Conservation (phyloP, 2,888 invertebrate genomes). For the Chrysomela aeneicollis region DNA sequence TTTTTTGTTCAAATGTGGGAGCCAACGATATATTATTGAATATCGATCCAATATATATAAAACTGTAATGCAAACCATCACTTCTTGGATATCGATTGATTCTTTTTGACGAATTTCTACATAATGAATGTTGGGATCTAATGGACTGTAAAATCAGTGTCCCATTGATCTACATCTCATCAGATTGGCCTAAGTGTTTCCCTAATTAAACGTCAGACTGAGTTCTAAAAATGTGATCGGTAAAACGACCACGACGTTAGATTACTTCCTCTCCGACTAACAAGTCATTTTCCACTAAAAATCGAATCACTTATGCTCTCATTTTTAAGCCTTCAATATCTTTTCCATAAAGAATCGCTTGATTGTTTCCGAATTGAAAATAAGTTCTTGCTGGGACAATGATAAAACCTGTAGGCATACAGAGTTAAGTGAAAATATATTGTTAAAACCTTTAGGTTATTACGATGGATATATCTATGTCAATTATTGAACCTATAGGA, state of each 20-base stretch:
- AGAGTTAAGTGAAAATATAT: no score
- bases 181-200: slow-evolving; percentile 31
- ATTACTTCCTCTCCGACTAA: slow-evolving; percentile 38
- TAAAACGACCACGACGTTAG: slow-evolving; percentile 33
- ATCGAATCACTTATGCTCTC: slow-evolving; percentile 42
- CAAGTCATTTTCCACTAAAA: slow-evolving; percentile 38
- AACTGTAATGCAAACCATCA: no score
- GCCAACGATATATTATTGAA: no score
- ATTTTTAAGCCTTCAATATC: slow-evolving; percentile 37
- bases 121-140: slow-evolving; percentile 9
- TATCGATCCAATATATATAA: no score
- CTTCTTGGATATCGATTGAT: neutral
- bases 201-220: slow-evolving; percentile 29
- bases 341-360: slow-evolving; percentile 32
- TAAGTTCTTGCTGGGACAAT: neutral
- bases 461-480: no score
- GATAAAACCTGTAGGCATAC: no score
- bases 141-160: slow-evolving; percentile 23
- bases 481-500: no score
- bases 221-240: slow-evolving; percentile 33
- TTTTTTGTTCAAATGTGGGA: no score
- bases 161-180: slow-evolving; percentile 21
- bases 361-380: slow-evolving; percentile 45
- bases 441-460: no score
- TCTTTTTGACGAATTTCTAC: neutral